phyloP scores from a whole-genome alignment of 2,113 vertebrate species.

The Antigone vipio region DNA sequence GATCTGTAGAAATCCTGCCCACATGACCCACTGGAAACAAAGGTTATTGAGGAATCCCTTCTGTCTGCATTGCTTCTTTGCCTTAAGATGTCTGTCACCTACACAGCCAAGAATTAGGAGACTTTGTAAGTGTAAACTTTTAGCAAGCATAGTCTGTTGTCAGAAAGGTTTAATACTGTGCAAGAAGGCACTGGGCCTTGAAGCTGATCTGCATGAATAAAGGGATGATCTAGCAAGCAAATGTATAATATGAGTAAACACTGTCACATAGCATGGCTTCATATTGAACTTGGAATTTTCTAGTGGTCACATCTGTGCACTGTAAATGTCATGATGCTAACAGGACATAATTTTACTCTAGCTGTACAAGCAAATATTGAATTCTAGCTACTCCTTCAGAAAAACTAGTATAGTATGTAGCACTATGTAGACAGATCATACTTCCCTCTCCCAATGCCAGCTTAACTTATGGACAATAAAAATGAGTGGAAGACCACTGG shows the following conservation, averaged over 20 bases:
- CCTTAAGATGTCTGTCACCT: not conserved
- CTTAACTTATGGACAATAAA: not conserved
- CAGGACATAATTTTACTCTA: not conserved
- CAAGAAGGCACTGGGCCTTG: not conserved
- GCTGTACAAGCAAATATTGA: not conserved
- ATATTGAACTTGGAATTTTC: not conserved
- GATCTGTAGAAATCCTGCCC: not conserved
- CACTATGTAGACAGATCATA: not conserved
- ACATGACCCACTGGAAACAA: not conserved
- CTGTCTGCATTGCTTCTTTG: not conserved
- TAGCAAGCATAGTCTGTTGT: not conserved
- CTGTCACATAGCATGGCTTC: not conserved
- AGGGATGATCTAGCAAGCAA: not conserved
- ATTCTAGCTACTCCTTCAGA: not conserved
- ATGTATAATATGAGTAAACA: not conserved
- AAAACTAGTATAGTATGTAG: not conserved
- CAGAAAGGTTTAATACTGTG: not conserved
- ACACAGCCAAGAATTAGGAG: not conserved
- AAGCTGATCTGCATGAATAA: not conserved
- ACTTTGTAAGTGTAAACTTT: not conserved
- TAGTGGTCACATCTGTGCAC: not conserved
- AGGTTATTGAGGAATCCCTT: not conserved
- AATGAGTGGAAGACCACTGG: not conserved
- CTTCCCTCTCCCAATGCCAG: rapidly evolving
- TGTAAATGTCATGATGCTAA: not conserved